Conservation (phyloP, 2,797 vertebrate genomes). For the Lutjanus campechanus region DNA sequence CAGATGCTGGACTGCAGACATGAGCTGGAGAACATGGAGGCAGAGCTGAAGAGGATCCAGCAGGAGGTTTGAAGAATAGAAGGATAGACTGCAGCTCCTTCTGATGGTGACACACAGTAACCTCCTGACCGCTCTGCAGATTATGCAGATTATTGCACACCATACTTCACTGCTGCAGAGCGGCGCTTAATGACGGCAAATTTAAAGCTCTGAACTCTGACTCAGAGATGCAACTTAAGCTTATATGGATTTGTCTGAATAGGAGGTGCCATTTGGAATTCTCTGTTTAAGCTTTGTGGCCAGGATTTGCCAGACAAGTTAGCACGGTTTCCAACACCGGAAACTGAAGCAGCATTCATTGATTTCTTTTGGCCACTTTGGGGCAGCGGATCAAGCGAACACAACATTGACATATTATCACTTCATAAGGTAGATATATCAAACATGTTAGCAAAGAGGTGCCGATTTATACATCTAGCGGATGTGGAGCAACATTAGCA, state of each 20-base stretch:
- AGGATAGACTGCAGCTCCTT: conserved; percentile 24
- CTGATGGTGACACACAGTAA: conserved; percentile 33
- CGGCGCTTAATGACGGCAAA: conserved; percentile 42
- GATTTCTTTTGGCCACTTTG: neutral
- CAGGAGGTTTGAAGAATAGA: conserved; percentile 88
- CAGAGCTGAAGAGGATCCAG: conserved; percentile 91
- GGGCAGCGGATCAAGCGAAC: neutral
- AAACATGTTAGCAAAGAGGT: neutral
- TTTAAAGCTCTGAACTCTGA: conserved; percentile 42
- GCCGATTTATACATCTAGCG: neutral
- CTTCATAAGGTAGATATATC: neutral
- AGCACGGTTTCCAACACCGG: neutral
- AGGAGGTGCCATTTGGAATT: conserved; percentile 11
- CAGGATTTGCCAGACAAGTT: neutral
- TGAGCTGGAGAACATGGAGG: conserved; percentile 92
- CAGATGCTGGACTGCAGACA: conserved; percentile 93
- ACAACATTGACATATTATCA: neutral
- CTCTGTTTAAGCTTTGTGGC: conserved; percentile 7
- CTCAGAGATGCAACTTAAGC: conserved; percentile 32
- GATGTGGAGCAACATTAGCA: neutral
- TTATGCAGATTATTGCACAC: conserved; percentile 60
- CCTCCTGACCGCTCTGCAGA: conserved; percentile 47
- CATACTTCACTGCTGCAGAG: conserved; percentile 32
- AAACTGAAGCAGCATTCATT: neutral
- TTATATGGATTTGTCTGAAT: conserved; percentile 40